Base-by-base conservation (phyloP, 92 coral and sea anemone species). In the Plumapathes pennacea region DNA sequence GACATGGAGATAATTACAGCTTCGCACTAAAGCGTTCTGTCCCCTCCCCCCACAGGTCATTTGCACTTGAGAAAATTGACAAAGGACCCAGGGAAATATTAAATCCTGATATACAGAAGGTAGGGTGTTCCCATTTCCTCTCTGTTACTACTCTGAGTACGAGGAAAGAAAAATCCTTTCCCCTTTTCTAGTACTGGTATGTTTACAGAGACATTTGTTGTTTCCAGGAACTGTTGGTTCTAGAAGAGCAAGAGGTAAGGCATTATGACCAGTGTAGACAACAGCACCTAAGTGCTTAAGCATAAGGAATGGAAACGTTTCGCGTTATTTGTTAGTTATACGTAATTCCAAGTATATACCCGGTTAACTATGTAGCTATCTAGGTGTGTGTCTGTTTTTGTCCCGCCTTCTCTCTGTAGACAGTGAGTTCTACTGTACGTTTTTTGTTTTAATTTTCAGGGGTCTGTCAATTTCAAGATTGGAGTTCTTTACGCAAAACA, bases 221-320 rank as follows among this genome's bases (percentile, higher is more conserved):
- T 30, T 52, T 33, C 4, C 38, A 90, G 97, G 97, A 91, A 66
- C 78, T 91, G 23, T 82, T 91, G 20, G 94, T 78, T 10, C 60
- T 91, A n/a, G 97, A 91, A 69, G 97, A 91, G 66, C 97, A 91
- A 73, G 97, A 91, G 90, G 97, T 83, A 64, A 38, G 57, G 41
- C 5, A n/a, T 5, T 9, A 12, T 71, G 2, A 15, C 18, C 8
- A 10, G 32, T 13, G 10, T 22, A 27, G 25, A 10, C n/a, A 1
- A 3, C n/a, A n/a, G n/a, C n/a, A n/a, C n/a, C n/a, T n/a, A n/a
- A n/a, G n/a, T n/a, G n/a, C n/a, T n/a, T n/a, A n/a, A n/a, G n/a
- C n/a, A n/a, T n/a, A n/a, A n/a, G n/a, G n/a, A n/a, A n/a, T n/a
- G n/a, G n/a, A n/a, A n/a, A n/a, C n/a, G n/a, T n/a, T n/a, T n/a